Conservation (phyloP, 2,113 vertebrate genomes). For the Engraulis encrasicolus region DNA sequence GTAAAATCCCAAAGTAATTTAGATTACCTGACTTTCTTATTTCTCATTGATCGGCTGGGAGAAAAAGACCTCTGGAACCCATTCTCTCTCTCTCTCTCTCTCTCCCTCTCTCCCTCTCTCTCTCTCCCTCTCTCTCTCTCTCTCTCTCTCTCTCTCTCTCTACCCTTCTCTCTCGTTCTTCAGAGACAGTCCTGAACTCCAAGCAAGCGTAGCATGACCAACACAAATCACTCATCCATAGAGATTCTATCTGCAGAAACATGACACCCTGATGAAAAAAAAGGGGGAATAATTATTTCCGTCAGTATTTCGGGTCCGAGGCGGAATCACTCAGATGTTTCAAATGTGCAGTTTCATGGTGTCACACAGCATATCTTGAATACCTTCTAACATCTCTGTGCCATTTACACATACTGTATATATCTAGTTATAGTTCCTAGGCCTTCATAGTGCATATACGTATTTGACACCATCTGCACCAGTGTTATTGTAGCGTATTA, state of each 20-base stretch:
- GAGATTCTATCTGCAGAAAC: conserved; percentile 13
- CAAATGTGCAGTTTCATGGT: neutral
- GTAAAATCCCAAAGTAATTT: conserved; percentile 26
- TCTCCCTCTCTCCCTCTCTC: conserved; percentile 3
- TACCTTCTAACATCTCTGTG: no score
- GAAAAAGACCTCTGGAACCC: conserved; percentile 15
- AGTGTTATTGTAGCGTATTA: neutral
- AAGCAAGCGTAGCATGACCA: conserved; percentile 16
- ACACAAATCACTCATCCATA: conserved; percentile 22
- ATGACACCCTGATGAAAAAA: conserved; percentile 12
- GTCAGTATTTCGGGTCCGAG: neutral
- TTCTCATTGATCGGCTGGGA: conserved; percentile 41
- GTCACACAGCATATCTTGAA: neutral
- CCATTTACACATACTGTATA: no score
- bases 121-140: conserved; percentile 5
- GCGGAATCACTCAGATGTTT: conserved; percentile 3
- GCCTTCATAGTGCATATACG: neutral
- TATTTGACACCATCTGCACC: neutral
- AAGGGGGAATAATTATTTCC: neutral
- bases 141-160: no score
- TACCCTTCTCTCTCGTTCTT: neutral
- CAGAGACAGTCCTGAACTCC: neutral
- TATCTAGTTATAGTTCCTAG: neutral
- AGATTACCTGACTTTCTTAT: conserved; percentile 23
- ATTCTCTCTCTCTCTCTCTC: conserved; percentile 3